phyloP scores from a whole-genome alignment of 2,888 invertebrate species.

The Drosophila recens region DNA sequence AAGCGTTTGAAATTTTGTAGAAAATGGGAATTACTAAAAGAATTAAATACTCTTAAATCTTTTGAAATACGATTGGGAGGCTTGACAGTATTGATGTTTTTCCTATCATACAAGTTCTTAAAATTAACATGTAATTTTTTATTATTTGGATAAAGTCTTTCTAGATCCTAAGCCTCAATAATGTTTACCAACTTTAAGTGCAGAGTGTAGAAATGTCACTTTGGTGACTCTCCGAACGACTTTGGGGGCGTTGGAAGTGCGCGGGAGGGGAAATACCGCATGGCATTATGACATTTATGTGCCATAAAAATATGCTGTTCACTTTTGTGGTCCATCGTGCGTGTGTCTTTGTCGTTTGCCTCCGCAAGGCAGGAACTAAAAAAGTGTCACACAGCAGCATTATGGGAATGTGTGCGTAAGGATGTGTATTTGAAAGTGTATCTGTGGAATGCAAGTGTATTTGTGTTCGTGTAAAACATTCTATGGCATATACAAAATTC shows the following conservation, averaged over 20 bases:
- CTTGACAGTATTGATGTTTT: no score
- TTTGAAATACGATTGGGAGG: no score
- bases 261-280: slow-evolving; percentile 60
- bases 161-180: no score
- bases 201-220: background rate
- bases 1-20: no score
- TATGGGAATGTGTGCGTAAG: background rate
- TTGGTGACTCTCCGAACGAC: background rate
- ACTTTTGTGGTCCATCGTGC: slow-evolving; percentile 57
- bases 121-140: no score
- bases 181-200: no score
- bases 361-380: slow-evolving; percentile 46
- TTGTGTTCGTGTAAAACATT: slow-evolving; percentile 28
- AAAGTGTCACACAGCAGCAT: slow-evolving; percentile 46
- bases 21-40: no score
- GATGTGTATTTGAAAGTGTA: slow-evolving; percentile 12
- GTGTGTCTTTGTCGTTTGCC: slow-evolving; percentile 6
- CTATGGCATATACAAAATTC: slow-evolving; percentile 38
- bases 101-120: no score
- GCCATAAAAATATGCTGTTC: slow-evolving; percentile 74
- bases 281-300: slow-evolving; percentile 75
- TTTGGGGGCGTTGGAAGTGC: background rate
- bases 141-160: no score
- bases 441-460: slow-evolving; percentile 38
- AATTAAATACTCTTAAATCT: no score